A percentile compares a stretch with the other conserved stretches of the same genome.
phyloP scores from a whole-genome alignment of 2,113 vertebrate genomes.

The Tupaia chinensis region DNA sequence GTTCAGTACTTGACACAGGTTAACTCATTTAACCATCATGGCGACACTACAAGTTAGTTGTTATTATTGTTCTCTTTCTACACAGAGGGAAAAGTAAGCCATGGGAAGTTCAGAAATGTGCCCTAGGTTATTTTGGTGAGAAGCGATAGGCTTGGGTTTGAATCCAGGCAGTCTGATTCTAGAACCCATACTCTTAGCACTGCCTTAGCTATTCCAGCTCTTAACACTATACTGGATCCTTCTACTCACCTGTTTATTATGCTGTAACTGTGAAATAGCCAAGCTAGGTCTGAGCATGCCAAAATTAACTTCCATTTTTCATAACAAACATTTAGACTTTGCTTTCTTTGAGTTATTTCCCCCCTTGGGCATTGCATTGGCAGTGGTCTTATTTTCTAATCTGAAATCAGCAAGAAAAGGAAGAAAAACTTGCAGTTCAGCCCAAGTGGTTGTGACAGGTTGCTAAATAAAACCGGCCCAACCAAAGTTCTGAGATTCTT shows the following conservation, averaged over 20 bases:
- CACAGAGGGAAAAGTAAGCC: neutral
- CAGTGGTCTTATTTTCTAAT: slow-evolving; percentile 49
- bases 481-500: slow-evolving; percentile 66
- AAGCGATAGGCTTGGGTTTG: neutral
- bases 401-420: slow-evolving; percentile 59
- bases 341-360: slow-evolving; percentile 14
- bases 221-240: neutral
- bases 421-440: slow-evolving; percentile 56
- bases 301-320: slow-evolving; percentile 54
- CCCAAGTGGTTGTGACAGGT: slow-evolving; percentile 53
- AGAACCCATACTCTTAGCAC: neutral
- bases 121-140: neutral
- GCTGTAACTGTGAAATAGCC: neutral
- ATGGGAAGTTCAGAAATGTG: neutral
- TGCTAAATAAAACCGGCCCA: slow-evolving; percentile 74
- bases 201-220: neutral
- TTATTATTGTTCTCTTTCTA: neutral
- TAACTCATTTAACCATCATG: neutral
- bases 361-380: slow-evolving; percentile 41
- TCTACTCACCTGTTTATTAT: neutral
- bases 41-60: neutral
- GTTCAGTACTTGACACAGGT: neutral
- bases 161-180: neutral
- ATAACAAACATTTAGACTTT: slow-evolving; percentile 24
- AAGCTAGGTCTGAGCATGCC: slow-evolving; percentile 6